Percentiles rank a stretch among this genome's conserved stretches.
Conservation (phyloP, 1,140 invertebrate species). For the Saxidomus purpurata region DNA sequence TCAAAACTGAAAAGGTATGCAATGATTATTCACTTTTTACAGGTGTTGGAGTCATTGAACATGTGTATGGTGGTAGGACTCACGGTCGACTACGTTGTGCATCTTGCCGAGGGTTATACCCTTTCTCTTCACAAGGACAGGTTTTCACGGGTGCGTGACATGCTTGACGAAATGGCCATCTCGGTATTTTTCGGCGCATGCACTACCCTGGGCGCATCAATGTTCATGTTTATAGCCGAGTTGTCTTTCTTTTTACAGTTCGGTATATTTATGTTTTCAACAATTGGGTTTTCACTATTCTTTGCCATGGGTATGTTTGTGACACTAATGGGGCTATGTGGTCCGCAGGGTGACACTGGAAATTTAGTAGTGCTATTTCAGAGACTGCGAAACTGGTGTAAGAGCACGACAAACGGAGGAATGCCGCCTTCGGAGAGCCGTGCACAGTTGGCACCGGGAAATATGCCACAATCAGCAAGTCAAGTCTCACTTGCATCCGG, state of each 20-base stretch:
- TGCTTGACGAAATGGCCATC: constrained; percentile 76
- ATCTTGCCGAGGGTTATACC: constrained; percentile 80
- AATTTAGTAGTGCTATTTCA: constrained; percentile 63
- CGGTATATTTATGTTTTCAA: constrained; percentile 78
- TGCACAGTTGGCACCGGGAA: neutral
- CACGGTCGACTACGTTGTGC: constrained; percentile 80
- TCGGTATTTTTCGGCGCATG: constrained; percentile 76
- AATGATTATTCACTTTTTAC: too few species aligned
- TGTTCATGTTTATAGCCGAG: constrained; percentile 76
- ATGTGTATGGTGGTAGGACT: constrained; percentile 79
- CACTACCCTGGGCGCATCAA: constrained; percentile 73
- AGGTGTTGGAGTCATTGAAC: constrained; percentile 81
- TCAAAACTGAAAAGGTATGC: too few species aligned
- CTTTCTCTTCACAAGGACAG: constrained; percentile 73
- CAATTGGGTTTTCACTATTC: constrained; percentile 78
- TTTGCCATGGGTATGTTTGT: constrained; percentile 76
- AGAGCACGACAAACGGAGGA: neutral
- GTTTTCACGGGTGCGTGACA: constrained; percentile 68
- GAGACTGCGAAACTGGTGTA: constrained; percentile 30
- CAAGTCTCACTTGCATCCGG: neutral
- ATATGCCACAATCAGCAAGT: neutral
- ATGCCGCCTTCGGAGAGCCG: neutral
- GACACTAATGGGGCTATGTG: constrained; percentile 73
- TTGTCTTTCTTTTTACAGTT: constrained; percentile 76
- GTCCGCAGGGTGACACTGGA: constrained; percentile 74